Percentiles rank a stretch among this genome's conserved stretches.
phyloP scores from a whole-genome alignment of 2,888 invertebrate genomes.

The Merodon equestris region DNA sequence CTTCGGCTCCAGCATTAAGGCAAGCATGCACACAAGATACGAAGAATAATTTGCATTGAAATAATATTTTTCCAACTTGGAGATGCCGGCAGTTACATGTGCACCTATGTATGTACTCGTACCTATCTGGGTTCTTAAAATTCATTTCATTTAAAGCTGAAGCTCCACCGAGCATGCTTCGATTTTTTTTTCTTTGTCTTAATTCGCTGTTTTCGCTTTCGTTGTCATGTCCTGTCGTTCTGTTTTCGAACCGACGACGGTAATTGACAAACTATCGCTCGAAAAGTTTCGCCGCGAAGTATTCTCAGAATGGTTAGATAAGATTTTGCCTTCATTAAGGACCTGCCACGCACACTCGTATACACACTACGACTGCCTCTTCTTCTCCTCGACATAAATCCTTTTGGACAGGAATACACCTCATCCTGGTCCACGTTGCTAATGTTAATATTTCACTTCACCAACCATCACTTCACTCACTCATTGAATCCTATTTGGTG shows the following conservation, averaged over 20 bases:
- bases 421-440: background rate
- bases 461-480: conserved; percentile 27
- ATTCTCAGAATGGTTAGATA: conserved; percentile 38
- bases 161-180: too few species aligned
- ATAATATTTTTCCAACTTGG: background rate
- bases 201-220: background rate
- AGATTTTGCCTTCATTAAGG: conserved; percentile 51
- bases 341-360: conserved; percentile 11
- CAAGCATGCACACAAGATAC: background rate
- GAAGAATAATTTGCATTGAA: conserved; percentile 13
- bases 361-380: too few species aligned
- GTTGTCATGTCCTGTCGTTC: too few species aligned
- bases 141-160: too few species aligned
- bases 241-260: too few species aligned
- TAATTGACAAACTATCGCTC: background rate
- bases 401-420: conserved; percentile 41
- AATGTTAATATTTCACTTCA: background rate
- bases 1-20: too few species aligned
- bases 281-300: conserved; percentile 34
- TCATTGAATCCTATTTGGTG: conserved; percentile 21
- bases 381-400: conserved; percentile 30
- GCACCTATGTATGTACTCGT: too few species aligned
- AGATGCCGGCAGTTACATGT: too few species aligned
- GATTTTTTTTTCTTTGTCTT: background rate
- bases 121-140: too few species aligned